These are phyloP conservation scores for Allacma fusca DNA, from an alignment of 2,888 invertebrate species.

Conservation along the genomic window DNA sequence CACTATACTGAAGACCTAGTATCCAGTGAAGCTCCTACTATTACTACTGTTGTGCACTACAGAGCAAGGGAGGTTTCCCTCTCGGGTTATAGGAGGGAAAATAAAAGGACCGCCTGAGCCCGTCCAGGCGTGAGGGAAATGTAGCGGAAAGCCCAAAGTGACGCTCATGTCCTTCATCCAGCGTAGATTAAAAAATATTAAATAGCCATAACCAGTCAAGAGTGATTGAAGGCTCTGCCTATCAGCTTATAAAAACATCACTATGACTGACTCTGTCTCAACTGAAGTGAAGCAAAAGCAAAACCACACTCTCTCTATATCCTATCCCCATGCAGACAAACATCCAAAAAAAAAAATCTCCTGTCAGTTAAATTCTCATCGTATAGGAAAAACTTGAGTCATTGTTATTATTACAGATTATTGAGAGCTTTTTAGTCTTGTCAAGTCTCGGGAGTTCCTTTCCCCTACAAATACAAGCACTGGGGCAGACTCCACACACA, in stretches of 20 bases:
- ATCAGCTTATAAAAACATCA: slow-evolving; percentile 41
- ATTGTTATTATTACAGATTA: slow-evolving; percentile 44
- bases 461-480: slow-evolving; percentile 7
- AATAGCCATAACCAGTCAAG: slow-evolving; percentile 44
- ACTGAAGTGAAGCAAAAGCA: slow-evolving; percentile 13
- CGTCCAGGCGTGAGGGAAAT: slow-evolving; percentile 40
- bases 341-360: not conserved
- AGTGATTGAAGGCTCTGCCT: slow-evolving; percentile 43
- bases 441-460: not conserved
- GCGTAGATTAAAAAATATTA: slow-evolving; percentile 44
- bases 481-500: not conserved
- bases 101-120: slow-evolving; percentile 29
- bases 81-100: not conserved
- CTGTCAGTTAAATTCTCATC: slow-evolving; percentile 40
- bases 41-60: not conserved
- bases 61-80: not conserved
- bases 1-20: no score
- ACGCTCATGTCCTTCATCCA: slow-evolving; percentile 36
- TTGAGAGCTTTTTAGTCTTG: slow-evolving; percentile 29
- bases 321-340: no score
- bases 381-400: slow-evolving; percentile 26
- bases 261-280: slow-evolving; percentile 13
- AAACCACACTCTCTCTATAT: not conserved
- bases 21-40: not conserved
- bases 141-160: slow-evolving; percentile 43